Conservation (phyloP, 2,113 vertebrate species). For the Elephantulus edwardii region DNA sequence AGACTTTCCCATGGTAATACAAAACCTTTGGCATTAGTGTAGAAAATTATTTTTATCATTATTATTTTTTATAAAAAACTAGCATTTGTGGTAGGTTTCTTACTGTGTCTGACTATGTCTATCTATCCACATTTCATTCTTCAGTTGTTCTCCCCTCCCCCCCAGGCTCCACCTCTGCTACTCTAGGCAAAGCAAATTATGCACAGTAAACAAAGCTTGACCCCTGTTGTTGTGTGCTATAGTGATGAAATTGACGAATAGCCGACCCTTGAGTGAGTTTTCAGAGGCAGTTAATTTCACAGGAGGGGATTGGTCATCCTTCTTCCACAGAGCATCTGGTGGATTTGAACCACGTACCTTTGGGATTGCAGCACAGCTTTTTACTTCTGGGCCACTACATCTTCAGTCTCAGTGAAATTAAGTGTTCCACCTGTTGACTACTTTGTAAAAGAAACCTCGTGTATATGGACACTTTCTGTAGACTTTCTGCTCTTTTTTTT, state of each 20-base stretch:
- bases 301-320: too few species aligned
- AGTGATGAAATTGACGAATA: too few species aligned
- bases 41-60: slow-evolving; percentile 1
- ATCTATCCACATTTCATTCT: neutral
- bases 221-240: too few species aligned
- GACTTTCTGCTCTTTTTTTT: neutral
- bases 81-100: neutral
- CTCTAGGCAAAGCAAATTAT: neutral
- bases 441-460: slow-evolving; percentile 10
- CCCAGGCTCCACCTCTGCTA: neutral
- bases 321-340: too few species aligned
- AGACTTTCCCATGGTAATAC: too few species aligned
- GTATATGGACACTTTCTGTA: neutral
- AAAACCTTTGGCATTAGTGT: too few species aligned
- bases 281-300: too few species aligned
- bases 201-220: neutral
- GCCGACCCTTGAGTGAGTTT: too few species aligned
- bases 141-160: neutral
- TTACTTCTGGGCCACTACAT: too few species aligned
- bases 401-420: slow-evolving; percentile 20
- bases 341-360: too few species aligned
- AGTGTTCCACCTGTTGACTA: slow-evolving; percentile 11
- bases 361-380: too few species aligned
- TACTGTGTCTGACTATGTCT: neutral
- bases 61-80: neutral